Evolutionary conservation across 1,140 invertebrate species (phyloP), one percentile per base, ranked within the genome.

Genomic region (Solenopsis invicta): DNA sequence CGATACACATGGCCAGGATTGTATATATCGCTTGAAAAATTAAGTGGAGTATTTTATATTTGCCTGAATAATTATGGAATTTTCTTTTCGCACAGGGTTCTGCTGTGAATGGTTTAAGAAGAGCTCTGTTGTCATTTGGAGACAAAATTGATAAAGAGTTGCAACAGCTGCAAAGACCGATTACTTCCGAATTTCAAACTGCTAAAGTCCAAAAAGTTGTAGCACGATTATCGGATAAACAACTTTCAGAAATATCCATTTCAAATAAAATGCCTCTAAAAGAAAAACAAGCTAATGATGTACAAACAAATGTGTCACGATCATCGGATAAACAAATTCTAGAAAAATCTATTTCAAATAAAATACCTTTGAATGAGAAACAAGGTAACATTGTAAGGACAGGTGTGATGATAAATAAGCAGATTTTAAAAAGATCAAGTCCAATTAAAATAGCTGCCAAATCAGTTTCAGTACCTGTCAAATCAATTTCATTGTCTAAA

Each of bases 1-100:
- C 93, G 1, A 87, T 94, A 62, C 84, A 91, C 24, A 92, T 69
- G 67, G 91, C 92, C 4, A 89, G 93, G 88, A 54, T 77, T 62
- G 93, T 94, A 89, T 34, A 85, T 89, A 16, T 77, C 16, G 18
- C 1, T 78, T 8, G 21, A 59, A 54, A 5, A 75, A 64, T 74
- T 8, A 29, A 48, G 45, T 21, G n/a, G 4, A 62, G 5, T 71
- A 52, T 37, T 18, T 67, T 56, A 69, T 24, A 41, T 69, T 72
- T 54, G 8, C 4, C n/a, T 24, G 12, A 8, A 16, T 16, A 3
- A 16, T 34, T n/a, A 48, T 18, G 52, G 16, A 0, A 66, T 0
- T 59, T 21, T 74, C 37, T 0, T 16, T 74, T 61, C 12, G 1
- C 37, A n/a, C 16, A 89, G 88, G 69, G 69, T 86, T 89, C 88